Conservation (phyloP, 2,797 vertebrate species). For the Moxostoma hubbsi region DNA sequence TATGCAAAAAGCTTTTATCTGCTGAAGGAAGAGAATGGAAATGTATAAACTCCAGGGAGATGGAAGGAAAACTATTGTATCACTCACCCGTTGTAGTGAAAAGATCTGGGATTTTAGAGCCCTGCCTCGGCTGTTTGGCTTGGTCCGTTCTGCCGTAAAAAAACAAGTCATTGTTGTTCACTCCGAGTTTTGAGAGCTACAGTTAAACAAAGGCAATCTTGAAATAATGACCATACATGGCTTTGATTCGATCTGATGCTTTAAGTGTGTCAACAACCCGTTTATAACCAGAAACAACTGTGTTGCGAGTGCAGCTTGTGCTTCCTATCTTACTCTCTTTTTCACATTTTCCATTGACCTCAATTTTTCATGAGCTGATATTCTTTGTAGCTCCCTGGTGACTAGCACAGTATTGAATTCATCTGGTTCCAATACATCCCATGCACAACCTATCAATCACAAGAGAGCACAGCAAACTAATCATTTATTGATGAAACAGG, state of each 20-base stretch:
- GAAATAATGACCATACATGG: conserved; percentile 44
- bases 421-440: conserved; percentile 83
- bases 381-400: conserved; percentile 76
- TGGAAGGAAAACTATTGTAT: conserved; percentile 50
- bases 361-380: conserved; percentile 82
- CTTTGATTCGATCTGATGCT: conserved; percentile 43
- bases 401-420: conserved; percentile 81
- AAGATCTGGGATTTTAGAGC: conserved; percentile 68
- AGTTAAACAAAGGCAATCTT: conserved; percentile 48
- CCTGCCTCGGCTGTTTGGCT: conserved; percentile 70
- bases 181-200: conserved; percentile 64
- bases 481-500: conserved; percentile 86
- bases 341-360: conserved; percentile 77
- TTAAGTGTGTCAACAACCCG: conserved; percentile 42
- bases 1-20: conserved; percentile 41
- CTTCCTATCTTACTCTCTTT: conserved; percentile 45
- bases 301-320: conserved; percentile 47
- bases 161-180: conserved; percentile 53
- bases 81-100: conserved; percentile 68
- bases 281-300: conserved; percentile 64
- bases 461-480: conserved; percentile 80
- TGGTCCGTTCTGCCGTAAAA: conserved; percentile 63
- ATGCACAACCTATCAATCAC: conserved; percentile 84
- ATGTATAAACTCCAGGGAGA: conserved; percentile 44
- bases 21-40: conserved; percentile 39